These are phyloP conservation scores for Lutjanus erythropterus DNA, from an alignment of 2,113 vertebrate genomes.

Conservation along the genomic window DNA sequence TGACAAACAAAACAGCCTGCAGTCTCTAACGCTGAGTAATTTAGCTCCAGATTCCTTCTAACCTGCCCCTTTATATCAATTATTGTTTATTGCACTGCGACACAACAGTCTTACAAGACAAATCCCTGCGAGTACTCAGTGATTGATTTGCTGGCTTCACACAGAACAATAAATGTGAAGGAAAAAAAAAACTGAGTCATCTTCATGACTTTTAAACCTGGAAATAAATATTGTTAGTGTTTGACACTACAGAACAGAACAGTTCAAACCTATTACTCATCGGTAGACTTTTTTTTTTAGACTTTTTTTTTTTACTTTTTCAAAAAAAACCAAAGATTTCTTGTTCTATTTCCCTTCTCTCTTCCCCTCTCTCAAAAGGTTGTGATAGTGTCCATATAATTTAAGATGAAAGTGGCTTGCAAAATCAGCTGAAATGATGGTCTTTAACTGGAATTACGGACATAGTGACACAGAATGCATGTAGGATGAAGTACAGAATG, in stretches of 20 bases:
- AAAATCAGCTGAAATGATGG: background rate
- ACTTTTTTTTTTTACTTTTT: too few relatives aligned
- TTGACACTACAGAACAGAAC: background rate
- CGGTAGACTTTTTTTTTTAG: background rate
- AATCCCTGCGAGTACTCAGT: constrained; percentile 25
- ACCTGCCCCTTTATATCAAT: constrained; percentile 68
- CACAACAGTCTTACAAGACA: constrained; percentile 48
- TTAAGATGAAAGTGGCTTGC: background rate
- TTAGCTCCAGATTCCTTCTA: constrained; percentile 25
- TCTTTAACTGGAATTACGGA: too few relatives aligned
- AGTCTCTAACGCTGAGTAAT: constrained; percentile 50
- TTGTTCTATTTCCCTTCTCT: background rate
- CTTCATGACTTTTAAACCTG: background rate
- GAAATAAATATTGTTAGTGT: constrained; percentile 7
- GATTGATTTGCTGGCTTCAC: constrained; percentile 41
- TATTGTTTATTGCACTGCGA: constrained; percentile 62
- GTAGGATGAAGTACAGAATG: too few relatives aligned
- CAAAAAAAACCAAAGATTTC: background rate
- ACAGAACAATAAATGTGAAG: background rate
- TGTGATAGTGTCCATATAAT: background rate
- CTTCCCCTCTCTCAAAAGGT: background rate
- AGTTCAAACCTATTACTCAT: background rate
- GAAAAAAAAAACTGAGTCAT: background rate
- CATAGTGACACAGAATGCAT: too few relatives aligned
- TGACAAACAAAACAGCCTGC: constrained; percentile 39